Percentiles rank a stretch among this genome's conserved stretches.
Evolutionary conservation across 1,140 invertebrate genomes (phyloP).

Genomic region (Bathynomus jamesi): DNA sequence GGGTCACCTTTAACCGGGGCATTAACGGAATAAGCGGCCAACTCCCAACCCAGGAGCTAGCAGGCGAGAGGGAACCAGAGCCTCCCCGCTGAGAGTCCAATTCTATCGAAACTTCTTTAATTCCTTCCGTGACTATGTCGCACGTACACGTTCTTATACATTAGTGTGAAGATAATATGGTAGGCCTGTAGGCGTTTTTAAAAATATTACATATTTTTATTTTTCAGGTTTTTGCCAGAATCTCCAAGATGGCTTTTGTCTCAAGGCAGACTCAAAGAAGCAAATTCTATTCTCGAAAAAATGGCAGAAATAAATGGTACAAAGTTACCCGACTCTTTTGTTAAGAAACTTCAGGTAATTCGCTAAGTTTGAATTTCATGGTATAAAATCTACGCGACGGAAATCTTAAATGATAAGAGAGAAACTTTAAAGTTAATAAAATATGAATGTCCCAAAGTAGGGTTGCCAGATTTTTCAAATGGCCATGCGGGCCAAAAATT

Average conservation of each 20-base stretch:
- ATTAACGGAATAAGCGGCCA: too few species aligned
- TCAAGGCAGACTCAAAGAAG: constrained; percentile 56
- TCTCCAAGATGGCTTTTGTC: constrained; percentile 71
- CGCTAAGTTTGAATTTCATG: background rate
- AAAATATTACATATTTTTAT: too few species aligned
- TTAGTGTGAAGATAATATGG: too few species aligned
- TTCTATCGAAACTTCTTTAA: too few species aligned
- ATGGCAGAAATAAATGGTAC: constrained; percentile 67
- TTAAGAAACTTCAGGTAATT: constrained; percentile 54
- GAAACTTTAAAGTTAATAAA: background rate
- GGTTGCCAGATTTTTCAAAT: background rate
- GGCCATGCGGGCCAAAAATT: background rate
- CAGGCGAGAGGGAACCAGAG: too few species aligned
- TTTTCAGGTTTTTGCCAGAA: constrained; percentile 70
- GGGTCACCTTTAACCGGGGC: too few species aligned
- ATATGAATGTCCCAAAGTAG: too few species aligned
- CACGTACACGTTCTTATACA: too few species aligned
- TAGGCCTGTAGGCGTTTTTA: too few species aligned
- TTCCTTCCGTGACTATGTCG: too few species aligned
- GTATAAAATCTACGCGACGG: background rate
- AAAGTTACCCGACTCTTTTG: constrained; percentile 52
- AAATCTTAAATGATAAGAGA: background rate
- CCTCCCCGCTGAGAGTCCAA: too few species aligned
- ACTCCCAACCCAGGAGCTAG: too few species aligned
- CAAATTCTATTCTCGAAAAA: constrained; percentile 57